A percentile compares a stretch with the other conserved stretches of the same genome.
Evolutionary conservation across 2,888 invertebrate species (phyloP).

Genomic region (Drosophila tripunctata): DNA sequence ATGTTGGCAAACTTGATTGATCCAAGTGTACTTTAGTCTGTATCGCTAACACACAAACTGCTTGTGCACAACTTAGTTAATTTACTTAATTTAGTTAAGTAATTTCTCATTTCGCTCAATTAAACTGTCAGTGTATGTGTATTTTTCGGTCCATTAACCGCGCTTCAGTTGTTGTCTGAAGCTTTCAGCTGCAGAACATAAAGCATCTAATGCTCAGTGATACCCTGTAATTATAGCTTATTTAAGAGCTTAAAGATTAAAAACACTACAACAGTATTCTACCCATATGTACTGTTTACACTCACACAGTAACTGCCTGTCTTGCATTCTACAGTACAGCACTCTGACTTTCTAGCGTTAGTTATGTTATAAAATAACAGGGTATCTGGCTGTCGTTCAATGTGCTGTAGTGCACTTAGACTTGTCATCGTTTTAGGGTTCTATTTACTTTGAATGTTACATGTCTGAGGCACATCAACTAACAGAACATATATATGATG

Average conservation of each 20-base stretch:
- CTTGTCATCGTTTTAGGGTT: slow-evolving; percentile 18
- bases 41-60: not conserved
- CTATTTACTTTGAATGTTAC: slow-evolving; percentile 10
- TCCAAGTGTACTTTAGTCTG: too few relatives aligned
- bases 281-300: too few relatives aligned
- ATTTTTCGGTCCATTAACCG: slow-evolving; percentile 16
- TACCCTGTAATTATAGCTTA: slow-evolving; percentile 4
- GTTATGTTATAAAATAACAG: too few relatives aligned
- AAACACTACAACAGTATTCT: too few relatives aligned
- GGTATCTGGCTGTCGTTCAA: not conserved
- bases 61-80: not conserved
- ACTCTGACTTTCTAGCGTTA: too few relatives aligned
- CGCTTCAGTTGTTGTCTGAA: not conserved
- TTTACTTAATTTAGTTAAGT: slow-evolving; percentile 8
- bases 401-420: not conserved
- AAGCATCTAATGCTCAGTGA: not conserved
- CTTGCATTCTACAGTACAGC: too few relatives aligned
- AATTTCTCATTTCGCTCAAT: slow-evolving; percentile 9
- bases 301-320: too few relatives aligned
- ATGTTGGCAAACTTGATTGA: too few relatives aligned
- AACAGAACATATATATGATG: too few relatives aligned
- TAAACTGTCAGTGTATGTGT: slow-evolving; percentile 4
- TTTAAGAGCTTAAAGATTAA: too few relatives aligned
- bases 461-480: slow-evolving; percentile 14
- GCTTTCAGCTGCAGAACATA: not conserved